A percentile compares a stretch with the other conserved stretches of the same genome.
Evolutionary conservation across 2,113 vertebrate species (phyloP).

Genomic region (Dipodomys stephensi): DNA sequence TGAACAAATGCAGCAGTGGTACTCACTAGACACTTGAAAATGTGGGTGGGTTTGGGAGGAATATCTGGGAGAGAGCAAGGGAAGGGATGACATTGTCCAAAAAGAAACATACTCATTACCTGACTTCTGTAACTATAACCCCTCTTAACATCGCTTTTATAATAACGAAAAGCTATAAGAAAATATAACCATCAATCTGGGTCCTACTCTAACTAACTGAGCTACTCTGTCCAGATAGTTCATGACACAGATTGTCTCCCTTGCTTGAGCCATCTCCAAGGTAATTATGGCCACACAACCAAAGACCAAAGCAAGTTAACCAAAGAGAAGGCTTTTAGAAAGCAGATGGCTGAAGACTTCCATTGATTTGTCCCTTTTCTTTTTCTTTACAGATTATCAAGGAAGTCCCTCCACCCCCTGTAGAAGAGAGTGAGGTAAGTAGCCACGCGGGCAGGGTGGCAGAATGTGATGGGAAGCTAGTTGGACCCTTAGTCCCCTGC

Average conservation of each 20-base stretch:
- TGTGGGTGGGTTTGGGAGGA: no score
- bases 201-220: background rate
- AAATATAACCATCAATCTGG: background rate
- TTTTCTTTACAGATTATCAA: constrained; percentile 87
- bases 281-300: background rate
- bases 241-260: background rate
- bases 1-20: no score
- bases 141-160: no score
- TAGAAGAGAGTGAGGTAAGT: constrained; percentile 90
- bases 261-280: background rate
- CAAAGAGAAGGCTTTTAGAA: background rate
- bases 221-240: background rate
- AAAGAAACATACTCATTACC: no score
- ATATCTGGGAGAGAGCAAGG: no score
- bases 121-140: no score
- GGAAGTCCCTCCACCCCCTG: constrained; percentile 88
- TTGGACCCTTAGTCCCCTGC: background rate
- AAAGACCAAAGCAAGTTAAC: background rate
- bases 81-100: no score
- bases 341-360: background rate
- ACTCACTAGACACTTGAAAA: no score
- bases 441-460: background rate
- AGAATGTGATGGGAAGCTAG: background rate
- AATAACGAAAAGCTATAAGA: background rate
- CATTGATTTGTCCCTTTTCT: constrained; percentile 62